Conservation (phyloP, 2,113 vertebrate species). For the Halcyon senegalensis region DNA sequence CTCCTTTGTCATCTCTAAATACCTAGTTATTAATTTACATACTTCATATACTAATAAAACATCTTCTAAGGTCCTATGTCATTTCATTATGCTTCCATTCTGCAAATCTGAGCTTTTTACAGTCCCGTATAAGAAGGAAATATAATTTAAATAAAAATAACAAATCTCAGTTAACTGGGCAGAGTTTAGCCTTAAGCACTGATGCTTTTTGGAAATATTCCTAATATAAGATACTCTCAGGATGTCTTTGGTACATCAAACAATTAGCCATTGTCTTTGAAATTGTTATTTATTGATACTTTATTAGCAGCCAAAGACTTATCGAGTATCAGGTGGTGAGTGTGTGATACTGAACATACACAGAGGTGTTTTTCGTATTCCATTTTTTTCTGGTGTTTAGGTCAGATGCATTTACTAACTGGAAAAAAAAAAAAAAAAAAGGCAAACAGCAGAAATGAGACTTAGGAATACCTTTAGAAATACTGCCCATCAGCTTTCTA, state of each 20-base stretch:
- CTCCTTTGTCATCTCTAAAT: background rate
- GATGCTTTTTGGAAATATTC: background rate
- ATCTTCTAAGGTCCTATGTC: background rate
- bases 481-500: background rate
- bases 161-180: background rate
- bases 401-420: conserved; percentile 6
- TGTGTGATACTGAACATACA: background rate
- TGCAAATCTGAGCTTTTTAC: background rate
- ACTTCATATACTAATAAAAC: background rate
- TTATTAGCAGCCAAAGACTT: background rate
- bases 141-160: background rate
- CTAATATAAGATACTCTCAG: background rate
- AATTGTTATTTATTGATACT: background rate
- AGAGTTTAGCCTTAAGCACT: background rate
- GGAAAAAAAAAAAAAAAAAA: background rate
- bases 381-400: background rate
- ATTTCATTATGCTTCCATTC: background rate
- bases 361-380: background rate
- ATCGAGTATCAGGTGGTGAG: background rate
- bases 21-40: background rate
- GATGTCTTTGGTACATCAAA: background rate
- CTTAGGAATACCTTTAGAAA: background rate
- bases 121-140: background rate
- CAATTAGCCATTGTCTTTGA: background rate
- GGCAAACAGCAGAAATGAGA: conserved; percentile 7